Evolutionary conservation across 2,797 vertebrate genomes (phyloP).

Genomic region (Melanotaenia nigrans): DNA sequence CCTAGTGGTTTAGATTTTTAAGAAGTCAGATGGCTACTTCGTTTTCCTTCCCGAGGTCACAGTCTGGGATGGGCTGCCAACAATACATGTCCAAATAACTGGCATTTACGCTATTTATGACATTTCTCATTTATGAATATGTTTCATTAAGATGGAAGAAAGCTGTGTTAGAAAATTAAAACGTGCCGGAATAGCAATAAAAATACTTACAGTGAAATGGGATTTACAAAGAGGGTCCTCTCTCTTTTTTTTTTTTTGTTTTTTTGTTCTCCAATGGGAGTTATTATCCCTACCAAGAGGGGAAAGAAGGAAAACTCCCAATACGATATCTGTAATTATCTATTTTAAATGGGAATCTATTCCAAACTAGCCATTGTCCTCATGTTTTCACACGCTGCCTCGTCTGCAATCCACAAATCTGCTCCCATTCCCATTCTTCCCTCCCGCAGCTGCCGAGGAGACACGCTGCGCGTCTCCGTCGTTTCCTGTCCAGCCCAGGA

Average conservation of each 20-base stretch:
- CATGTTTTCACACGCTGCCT: conserved; percentile 52
- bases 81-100: neutral
- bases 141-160: neutral
- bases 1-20: neutral
- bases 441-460: conserved; percentile 66
- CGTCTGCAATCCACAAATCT: conserved; percentile 38
- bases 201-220: conserved; percentile 64
- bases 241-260: conserved; percentile 22
- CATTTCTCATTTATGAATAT: neutral
- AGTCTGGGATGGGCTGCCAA: conserved; percentile 37
- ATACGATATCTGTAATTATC: neutral
- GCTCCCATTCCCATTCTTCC: conserved; percentile 70
- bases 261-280: conserved; percentile 42
- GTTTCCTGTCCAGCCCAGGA: conserved; percentile 84
- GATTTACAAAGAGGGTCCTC: conserved; percentile 69
- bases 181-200: neutral
- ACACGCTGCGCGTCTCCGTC: conserved; percentile 75
- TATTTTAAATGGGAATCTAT: neutral
- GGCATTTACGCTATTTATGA: neutral
- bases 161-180: neutral
- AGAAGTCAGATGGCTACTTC: neutral
- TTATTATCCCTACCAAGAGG: conserved; percentile 19
- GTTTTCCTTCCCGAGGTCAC: conserved; percentile 28
- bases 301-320: neutral
- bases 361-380: conserved; percentile 28